These are phyloP conservation scores for Megaptera novaeangliae DNA, from an alignment of 2,113 vertebrate genomes.

Conservation along the genomic window DNA sequence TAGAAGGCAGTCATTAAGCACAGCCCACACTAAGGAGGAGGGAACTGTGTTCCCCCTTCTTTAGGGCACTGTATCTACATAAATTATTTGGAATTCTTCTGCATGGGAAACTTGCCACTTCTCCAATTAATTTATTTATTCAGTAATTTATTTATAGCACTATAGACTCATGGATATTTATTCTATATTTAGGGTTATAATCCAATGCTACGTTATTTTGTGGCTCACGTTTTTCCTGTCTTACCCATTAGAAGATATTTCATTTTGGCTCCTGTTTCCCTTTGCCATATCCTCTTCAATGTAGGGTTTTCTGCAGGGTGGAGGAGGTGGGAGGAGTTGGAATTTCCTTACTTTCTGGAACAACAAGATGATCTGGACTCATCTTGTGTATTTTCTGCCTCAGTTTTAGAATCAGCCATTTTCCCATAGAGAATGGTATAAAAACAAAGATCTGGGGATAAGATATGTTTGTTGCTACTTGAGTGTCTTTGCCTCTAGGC, in stretches of 20 bases:
- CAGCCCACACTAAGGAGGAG: neutral
- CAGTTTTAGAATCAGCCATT: neutral
- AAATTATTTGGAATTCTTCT: neutral
- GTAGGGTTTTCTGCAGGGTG: neutral
- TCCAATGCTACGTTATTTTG: neutral
- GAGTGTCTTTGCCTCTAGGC: neutral
- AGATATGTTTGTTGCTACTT: neutral
- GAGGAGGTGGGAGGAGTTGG: fast-evolving
- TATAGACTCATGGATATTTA: neutral
- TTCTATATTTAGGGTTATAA: neutral
- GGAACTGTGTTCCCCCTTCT: neutral
- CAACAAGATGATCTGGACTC: neutral
- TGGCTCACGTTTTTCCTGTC: neutral
- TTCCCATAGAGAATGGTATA: neutral
- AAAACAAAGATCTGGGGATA: neutral
- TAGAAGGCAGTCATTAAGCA: neutral
- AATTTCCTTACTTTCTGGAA: neutral
- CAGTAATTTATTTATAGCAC: neutral
- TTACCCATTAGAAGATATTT: neutral
- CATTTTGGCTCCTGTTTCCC: neutral
- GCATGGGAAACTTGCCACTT: neutral
- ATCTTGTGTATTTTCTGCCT: neutral
- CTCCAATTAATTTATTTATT: neutral
- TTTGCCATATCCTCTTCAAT: neutral
- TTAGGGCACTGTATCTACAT: neutral